Evolutionary conservation across 2,797 vertebrate species (phyloP).

Genomic region (Salarias fasciatus): DNA sequence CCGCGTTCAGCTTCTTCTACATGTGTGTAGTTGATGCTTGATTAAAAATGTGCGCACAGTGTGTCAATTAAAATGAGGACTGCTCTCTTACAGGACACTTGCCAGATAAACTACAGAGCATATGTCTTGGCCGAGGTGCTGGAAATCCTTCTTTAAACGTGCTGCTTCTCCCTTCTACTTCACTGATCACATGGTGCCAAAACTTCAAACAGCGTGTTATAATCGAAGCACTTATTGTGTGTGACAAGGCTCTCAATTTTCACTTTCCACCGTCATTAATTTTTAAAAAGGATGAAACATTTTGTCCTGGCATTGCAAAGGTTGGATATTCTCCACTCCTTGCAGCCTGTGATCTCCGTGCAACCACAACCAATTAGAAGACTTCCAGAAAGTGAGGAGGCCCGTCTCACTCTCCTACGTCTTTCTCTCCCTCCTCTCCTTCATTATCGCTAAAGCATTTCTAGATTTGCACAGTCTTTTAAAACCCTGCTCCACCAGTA

Average conservation of each 20-base stretch:
- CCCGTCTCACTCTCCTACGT: constrained; percentile 5
- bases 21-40: too few relatives aligned
- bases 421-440: constrained; percentile 35
- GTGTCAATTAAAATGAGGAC: not conserved
- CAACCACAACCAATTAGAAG: constrained; percentile 46
- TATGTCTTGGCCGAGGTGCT: too few relatives aligned
- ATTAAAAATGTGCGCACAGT: not conserved
- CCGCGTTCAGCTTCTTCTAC: too few relatives aligned
- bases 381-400: constrained; percentile 24
- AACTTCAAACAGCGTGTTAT: constrained; percentile 13
- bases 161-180: constrained; percentile 5
- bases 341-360: constrained; percentile 28
- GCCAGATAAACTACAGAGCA: not conserved
- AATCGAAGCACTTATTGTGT: not conserved
- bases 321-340: constrained; percentile 5
- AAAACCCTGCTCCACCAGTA: constrained; percentile 28
- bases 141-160: not conserved
- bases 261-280: constrained; percentile 5
- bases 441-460: constrained; percentile 36
- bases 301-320: constrained; percentile 6
- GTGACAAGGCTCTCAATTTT: constrained; percentile 1
- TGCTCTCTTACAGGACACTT: not conserved
- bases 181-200: not conserved
- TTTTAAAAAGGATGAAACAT: constrained; percentile 3
- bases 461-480: constrained; percentile 25